Conservation (phyloP, 30 jellyfish, hydroid and myxozoan genomes). For the Mastigias papua region DNA sequence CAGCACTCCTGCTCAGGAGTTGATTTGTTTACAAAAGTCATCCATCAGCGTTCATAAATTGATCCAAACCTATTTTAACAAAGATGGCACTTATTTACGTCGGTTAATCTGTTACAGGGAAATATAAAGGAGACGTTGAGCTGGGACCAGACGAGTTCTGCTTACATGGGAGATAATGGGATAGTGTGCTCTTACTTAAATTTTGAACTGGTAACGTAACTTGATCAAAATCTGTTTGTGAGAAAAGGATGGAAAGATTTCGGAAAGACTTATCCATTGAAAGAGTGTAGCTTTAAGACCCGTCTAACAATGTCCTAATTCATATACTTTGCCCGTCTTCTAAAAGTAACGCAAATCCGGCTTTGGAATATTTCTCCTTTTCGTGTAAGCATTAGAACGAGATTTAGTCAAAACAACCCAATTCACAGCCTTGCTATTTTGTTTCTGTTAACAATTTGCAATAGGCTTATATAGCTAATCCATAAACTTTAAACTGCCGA, state of each 20-base stretch:
- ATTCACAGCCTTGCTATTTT: constrained; percentile 68
- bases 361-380: constrained; percentile 64
- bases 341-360: constrained; percentile 68
- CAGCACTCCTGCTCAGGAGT: no score
- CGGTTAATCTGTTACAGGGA: no score
- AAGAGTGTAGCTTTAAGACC: constrained; percentile 41
- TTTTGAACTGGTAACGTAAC: constrained; percentile 8
- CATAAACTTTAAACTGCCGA: constrained; percentile 68
- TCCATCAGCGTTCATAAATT: no score
- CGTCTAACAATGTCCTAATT: constrained; percentile 20
- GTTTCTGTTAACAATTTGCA: constrained; percentile 79
- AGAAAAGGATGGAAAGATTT: constrained; percentile 40
- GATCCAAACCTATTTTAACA: no score
- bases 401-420: constrained; percentile 78
- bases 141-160: neutral
- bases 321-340: constrained; percentile 44
- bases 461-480: constrained; percentile 71
- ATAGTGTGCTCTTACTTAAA: neutral
- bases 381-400: constrained; percentile 74
- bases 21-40: no score
- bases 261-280: constrained; percentile 54
- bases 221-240: constrained; percentile 33
- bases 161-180: neutral
- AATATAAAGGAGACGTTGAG: neutral
- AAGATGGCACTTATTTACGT: no score